Base-by-base conservation (phyloP, 2,797 vertebrate genomes). In the Enteromius trimaculatus region DNA sequence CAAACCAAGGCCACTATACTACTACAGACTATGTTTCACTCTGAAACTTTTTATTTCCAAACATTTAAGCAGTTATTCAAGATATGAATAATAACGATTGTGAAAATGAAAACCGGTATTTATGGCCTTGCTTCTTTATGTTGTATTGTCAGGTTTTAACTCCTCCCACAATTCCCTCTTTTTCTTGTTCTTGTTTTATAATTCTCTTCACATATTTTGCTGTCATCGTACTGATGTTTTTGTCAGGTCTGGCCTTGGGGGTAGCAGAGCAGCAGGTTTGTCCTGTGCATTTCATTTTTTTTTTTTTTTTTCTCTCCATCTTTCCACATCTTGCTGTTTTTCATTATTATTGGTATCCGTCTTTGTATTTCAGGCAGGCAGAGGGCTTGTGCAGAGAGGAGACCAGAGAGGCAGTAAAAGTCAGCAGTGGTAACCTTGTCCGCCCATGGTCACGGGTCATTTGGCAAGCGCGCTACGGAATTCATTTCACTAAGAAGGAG, bases 161-260 rank as follows among this genome's bases (percentile, higher is more conserved):
- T 84, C 84, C 88, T 84, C 89, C 91, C 90, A 90, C 60, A 77
- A 93, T 90, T 91, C 91, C 17, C 39, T 21, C 14, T 29, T 78
- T 62, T 34, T 34, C 34, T 37, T 37, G 37, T 39, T 39, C 37
- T 39, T 39, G 89, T 89, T 90, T 90, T 90, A 92, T 90, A 92
- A 91, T 92, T 92, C 91, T 90, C 91, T 91, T 94, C 89, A 96
- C 95, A 96, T 96, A 97, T 95, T 96, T 96, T 94, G 95, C 96
- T 96, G 96, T 98, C 96, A 97, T 93, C 94, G 94, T 94, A 92
- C 94, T 96, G 96, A 97, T 95, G 94, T 95, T 96, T 96, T 96
- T 97, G 97, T 97, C 97, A 98, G 96, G 90, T 96, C 91, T 90
- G 94, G 95, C 93, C 96, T 92, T 93, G 75, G 92, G 96, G 96